Evolutionary conservation across 1,140 invertebrate genomes (phyloP).

Genomic region (Diabrotica undecimpunctata): DNA sequence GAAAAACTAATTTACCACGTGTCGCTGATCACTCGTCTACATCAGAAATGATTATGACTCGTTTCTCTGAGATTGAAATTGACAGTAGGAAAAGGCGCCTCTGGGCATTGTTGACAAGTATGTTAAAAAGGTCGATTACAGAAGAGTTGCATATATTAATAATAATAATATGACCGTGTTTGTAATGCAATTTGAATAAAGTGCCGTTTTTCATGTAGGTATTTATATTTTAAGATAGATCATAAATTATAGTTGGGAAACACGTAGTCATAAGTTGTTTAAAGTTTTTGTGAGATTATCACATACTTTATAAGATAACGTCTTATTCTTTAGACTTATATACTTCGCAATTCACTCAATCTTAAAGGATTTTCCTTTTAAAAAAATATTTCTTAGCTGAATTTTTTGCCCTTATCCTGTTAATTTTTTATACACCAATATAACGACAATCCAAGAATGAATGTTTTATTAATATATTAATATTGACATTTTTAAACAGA

Average conservation of each 20-base stretch:
- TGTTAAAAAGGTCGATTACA: neutral
- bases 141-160: neutral
- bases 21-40: neutral
- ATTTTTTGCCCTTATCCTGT: too few relatives aligned
- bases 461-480: too few relatives aligned
- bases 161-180: neutral
- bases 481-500: too few relatives aligned
- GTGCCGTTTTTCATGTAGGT: neutral
- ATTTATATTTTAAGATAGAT: neutral
- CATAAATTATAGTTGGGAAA: neutral
- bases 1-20: constrained; percentile 1
- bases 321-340: neutral
- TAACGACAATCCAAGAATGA: too few relatives aligned
- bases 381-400: too few relatives aligned
- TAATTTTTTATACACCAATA: too few relatives aligned
- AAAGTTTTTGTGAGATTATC: constrained; percentile 1
- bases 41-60: constrained; percentile 3
- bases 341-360: too few relatives aligned
- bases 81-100: neutral
- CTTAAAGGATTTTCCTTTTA: too few relatives aligned
- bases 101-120: neutral
- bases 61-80: neutral
- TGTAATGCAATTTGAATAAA: constrained; percentile 1
- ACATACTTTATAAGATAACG: neutral
- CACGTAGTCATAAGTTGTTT: neutral